Conservation (phyloP, 53 echinoderm and acorn worm species). For the Mesocentrotus franciscanus region DNA sequence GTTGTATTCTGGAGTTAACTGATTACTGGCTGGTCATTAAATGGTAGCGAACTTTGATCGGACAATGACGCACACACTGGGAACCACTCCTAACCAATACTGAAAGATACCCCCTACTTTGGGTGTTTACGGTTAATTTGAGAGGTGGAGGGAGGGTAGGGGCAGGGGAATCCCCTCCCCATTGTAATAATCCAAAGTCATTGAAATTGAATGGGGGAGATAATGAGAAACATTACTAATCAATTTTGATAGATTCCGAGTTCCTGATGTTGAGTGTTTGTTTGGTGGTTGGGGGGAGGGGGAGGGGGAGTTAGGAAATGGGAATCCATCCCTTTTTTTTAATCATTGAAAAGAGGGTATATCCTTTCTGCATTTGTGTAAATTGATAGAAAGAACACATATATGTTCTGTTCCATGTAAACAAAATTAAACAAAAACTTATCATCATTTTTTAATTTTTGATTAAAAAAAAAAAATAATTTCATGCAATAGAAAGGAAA, state of each 20-base stretch:
- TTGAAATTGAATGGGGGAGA: not conserved
- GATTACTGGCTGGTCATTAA: not conserved
- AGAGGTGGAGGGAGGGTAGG: not conserved
- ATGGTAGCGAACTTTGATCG: constrained; percentile 43
- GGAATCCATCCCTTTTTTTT: not conserved
- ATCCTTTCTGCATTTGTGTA: no score
- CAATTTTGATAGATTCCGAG: no score
- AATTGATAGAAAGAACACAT: no score
- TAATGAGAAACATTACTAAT: no score
- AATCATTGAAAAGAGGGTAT: not conserved
- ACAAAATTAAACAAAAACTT: no score
- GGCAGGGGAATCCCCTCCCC: not conserved
- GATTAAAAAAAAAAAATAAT: not conserved
- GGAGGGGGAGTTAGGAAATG: not conserved
- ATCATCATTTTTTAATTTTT: no score
- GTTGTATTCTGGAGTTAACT: constrained; percentile 3
- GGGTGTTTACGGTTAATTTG: not conserved
- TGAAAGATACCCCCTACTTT: not conserved
- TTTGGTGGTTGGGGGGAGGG: not conserved
- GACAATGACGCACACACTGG: constrained; percentile 23
- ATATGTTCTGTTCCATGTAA: no score
- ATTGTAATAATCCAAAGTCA: not conserved
- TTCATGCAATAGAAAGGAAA: not conserved
- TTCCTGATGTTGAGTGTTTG: no score
- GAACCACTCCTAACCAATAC: constrained; percentile 47